Percentiles rank a stretch among this genome's conserved stretches.
Conservation (phyloP, 2,888 invertebrate species). For the Diachrysia chrysitis region DNA sequence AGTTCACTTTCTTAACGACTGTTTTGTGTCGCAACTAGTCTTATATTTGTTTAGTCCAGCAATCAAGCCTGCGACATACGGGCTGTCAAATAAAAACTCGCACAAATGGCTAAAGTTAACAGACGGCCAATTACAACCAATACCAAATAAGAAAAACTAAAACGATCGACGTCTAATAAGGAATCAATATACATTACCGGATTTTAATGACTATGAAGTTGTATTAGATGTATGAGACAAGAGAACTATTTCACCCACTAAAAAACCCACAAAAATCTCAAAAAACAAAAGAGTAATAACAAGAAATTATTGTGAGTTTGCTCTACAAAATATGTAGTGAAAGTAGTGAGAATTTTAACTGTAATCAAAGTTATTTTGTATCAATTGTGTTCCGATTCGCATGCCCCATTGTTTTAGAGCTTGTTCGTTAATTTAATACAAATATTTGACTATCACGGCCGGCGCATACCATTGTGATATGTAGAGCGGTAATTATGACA, state of each 20-base stretch:
- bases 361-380: slow-evolving; percentile 55
- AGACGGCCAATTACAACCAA: slow-evolving; percentile 1
- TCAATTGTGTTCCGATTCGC: slow-evolving; percentile 67
- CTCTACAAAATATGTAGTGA: slow-evolving; percentile 54
- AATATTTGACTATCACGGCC: slow-evolving; percentile 57
- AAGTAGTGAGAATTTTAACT: slow-evolving; percentile 59
- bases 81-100: background rate
- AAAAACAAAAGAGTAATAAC: slow-evolving; percentile 24
- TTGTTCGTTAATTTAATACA: slow-evolving; percentile 33
- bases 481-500: slow-evolving; percentile 39
- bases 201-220: background rate
- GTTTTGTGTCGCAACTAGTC: background rate
- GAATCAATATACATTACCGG: background rate
- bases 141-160: background rate
- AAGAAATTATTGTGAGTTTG: slow-evolving; percentile 30
- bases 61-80: background rate
- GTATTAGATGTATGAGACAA: background rate
- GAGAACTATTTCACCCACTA: background rate
- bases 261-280: background rate
- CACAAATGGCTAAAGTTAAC: background rate
- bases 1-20: background rate
- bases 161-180: background rate
- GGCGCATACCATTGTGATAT: slow-evolving; percentile 32
- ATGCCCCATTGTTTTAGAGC: slow-evolving; percentile 55
- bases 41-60: background rate